Percentiles rank a stretch among this genome's conserved stretches.
These are phyloP conservation scores for Poeciliopsis paucimaculata DNA, from an alignment of 2,797 vertebrate genomes.

Conservation along the genomic window DNA sequence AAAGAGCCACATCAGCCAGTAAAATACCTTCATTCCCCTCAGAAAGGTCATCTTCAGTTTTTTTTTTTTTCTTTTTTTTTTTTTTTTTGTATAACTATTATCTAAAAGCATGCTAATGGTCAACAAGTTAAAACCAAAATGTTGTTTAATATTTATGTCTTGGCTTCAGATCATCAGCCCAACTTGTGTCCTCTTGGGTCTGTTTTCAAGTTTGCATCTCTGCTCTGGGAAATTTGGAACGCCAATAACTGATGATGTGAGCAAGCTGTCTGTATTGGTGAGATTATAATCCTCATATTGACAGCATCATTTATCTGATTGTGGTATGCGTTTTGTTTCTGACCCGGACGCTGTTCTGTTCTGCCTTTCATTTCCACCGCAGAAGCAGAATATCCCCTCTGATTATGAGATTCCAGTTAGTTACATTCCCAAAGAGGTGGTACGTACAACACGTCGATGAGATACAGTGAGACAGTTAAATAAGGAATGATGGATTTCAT, in stretches of 20 bases:
- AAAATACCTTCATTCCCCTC: neutral
- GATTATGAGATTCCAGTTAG: constrained; percentile 84
- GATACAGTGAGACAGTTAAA: neutral
- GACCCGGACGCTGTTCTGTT: neutral
- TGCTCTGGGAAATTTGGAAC: constrained; percentile 76
- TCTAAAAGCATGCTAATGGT: neutral
- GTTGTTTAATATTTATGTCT: neutral
- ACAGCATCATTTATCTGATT: neutral
- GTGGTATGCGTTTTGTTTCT: neutral
- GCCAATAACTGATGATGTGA: constrained; percentile 81
- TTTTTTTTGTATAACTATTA: neutral
- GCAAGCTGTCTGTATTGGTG: constrained; percentile 78
- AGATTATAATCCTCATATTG: constrained; percentile 30
- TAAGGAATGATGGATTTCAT: neutral
- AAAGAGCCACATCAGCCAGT: neutral
- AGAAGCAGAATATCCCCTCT: constrained; percentile 85
- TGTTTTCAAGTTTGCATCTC: constrained; percentile 72
- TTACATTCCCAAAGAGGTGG: constrained; percentile 83
- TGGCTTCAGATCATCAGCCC: constrained; percentile 75
- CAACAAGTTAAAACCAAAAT: neutral
- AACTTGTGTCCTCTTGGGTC: constrained; percentile 79
- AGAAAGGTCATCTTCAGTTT: neutral
- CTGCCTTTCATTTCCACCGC: constrained; percentile 13
- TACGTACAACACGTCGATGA: constrained; percentile 53
- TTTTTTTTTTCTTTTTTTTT: too few relatives aligned